These are phyloP conservation scores for Etheostoma cragini DNA, from an alignment of 2,113 vertebrate genomes.

Conservation along the genomic window DNA sequence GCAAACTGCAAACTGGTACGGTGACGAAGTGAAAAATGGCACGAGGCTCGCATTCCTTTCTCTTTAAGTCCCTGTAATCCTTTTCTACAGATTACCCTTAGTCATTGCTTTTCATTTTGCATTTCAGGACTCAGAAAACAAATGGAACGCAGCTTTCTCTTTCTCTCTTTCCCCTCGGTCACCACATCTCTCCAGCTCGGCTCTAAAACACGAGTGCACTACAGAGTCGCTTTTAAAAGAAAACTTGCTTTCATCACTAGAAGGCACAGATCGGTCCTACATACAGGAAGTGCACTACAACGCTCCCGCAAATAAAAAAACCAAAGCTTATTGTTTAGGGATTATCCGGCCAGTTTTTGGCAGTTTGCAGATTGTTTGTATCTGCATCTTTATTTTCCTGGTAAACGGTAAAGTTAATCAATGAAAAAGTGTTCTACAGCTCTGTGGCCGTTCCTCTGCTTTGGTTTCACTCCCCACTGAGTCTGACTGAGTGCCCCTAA, in stretches of 20 bases:
- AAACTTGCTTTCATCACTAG: not conserved
- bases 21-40: slow-evolving; percentile 15
- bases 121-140: not conserved
- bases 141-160: not conserved
- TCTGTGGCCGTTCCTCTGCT: no score
- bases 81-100: slow-evolving; percentile 19
- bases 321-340: no score
- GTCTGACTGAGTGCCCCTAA: no score
- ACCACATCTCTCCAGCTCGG: not conserved
- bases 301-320: no score
- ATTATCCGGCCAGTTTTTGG: no score
- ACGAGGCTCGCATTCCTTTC: slow-evolving; percentile 33
- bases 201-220: not conserved
- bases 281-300: no score
- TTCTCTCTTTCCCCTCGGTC: fast-evolving
- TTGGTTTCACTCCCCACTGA: no score
- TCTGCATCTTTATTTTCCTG: no score
- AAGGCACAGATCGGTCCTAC: not conserved
- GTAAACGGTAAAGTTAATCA: no score
- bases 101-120: slow-evolving; percentile 17
- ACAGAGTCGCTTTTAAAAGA: not conserved
- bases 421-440: no score
- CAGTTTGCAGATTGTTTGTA: no score
- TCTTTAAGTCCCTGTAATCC: slow-evolving; percentile 60
- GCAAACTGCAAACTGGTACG: not conserved